Percentiles rank a stretch among this genome's conserved stretches.
phyloP scores from a whole-genome alignment of 2,888 invertebrate species.

The Nymphalis urticae region DNA sequence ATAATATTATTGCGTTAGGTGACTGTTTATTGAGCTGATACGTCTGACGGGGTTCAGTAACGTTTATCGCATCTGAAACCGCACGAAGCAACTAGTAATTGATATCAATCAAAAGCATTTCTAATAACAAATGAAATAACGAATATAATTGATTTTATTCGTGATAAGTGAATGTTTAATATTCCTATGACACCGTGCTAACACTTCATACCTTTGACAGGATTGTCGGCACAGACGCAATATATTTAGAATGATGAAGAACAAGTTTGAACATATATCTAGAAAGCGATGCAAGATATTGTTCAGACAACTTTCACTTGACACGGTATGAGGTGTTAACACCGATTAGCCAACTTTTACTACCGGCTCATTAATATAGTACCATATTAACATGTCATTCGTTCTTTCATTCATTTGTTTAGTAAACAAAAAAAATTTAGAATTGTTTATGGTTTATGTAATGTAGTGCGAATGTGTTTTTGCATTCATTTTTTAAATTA shows the following conservation, averaged over 20 bases:
- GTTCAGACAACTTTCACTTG: constrained; percentile 57
- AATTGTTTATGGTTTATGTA: too few relatives aligned
- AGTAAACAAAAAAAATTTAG: too few relatives aligned
- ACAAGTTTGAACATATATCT: constrained; percentile 55
- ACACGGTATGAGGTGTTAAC: constrained; percentile 62
- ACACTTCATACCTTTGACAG: constrained; percentile 57
- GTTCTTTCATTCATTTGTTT: too few relatives aligned
- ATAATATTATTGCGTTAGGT: too few relatives aligned
- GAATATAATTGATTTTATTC: background rate
- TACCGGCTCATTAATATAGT: background rate
- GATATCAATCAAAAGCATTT: too few relatives aligned
- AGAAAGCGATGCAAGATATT: constrained; percentile 69
- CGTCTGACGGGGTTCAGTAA: too few relatives aligned
- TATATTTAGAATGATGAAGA: constrained; percentile 62
- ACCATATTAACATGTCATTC: background rate
- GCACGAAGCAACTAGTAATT: too few relatives aligned
- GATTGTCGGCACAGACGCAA: constrained; percentile 53
- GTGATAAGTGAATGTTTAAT: too few relatives aligned
- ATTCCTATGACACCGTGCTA: constrained; percentile 26
- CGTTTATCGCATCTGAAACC: too few relatives aligned
- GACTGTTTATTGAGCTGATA: too few relatives aligned
- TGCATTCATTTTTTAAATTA: too few relatives aligned
- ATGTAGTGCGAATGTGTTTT: too few relatives aligned
- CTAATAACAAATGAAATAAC: background rate
- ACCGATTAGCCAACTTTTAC: constrained; percentile 31